Evolutionary conservation across 2,797 vertebrate species (phyloP).

Genomic region (Falco rusticolus): DNA sequence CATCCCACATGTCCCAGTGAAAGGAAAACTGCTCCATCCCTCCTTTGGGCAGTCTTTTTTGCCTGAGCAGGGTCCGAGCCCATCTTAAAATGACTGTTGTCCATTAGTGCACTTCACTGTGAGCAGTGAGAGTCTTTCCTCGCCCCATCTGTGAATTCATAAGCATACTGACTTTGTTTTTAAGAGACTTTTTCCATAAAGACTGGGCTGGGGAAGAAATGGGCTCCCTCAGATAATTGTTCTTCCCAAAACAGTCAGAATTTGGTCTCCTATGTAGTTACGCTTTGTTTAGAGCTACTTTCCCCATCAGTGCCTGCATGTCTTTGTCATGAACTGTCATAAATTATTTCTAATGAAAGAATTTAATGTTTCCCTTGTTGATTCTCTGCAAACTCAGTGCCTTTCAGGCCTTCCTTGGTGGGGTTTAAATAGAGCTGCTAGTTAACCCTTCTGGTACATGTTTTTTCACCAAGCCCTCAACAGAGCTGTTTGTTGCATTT

Average conservation of each 20-base stretch:
- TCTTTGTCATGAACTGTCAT: background rate
- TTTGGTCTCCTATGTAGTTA: background rate
- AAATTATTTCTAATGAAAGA: background rate
- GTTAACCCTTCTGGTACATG: background rate
- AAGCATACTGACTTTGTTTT: background rate
- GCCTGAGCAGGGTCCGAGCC: background rate
- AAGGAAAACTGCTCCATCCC: background rate
- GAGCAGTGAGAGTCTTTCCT: background rate
- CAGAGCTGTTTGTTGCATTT: background rate
- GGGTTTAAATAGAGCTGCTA: background rate
- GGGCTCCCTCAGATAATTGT: background rate
- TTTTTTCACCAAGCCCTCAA: background rate
- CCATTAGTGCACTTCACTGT: background rate
- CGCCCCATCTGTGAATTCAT: background rate
- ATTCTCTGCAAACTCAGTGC: background rate
- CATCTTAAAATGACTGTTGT: background rate
- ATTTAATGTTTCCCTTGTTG: background rate
- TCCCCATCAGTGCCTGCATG: background rate
- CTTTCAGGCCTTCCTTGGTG: background rate
- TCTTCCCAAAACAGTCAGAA: background rate
- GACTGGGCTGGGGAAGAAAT: background rate
- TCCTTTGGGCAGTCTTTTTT: background rate
- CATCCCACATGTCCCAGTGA: accelerated
- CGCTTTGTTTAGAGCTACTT: background rate
- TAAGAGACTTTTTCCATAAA: background rate